Evolutionary conservation across 2,113 vertebrate genomes (phyloP), one percentile per base, ranked within the genome.

Genomic region (Oplegnathus fasciatus): DNA sequence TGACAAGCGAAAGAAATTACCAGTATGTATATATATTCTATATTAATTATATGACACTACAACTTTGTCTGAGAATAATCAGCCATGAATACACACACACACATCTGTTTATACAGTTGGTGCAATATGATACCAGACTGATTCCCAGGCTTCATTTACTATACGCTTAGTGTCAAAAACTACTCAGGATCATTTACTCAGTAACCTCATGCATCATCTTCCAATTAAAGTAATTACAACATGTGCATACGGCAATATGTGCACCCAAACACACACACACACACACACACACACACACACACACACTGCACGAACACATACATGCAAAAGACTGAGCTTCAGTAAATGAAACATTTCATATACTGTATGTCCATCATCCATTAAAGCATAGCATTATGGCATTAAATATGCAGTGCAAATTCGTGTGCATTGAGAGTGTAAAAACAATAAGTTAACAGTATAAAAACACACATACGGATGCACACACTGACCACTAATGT

Each of bases 51-150:
- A 20, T 48, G 28, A 26, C 8, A 30, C 6, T 20, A 48, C 9
- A 26, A 44, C 5, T 32, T 66, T 2, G 71, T 71, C 44, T 17
- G 42, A 54, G 2, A 18, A 37, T 26, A 69, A 76, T 46, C 60
- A 72, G 30, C 28, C 28, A 37, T 13, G 5, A 18, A 50, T 9
- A 26, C 60, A 67, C 40, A 65, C 18, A 74, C 83, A 74, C 18
- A 74, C 83, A 74, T 30, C 61, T 76, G 77, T 70, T 64, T 4
- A 24, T 34, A 70, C 72, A 65, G 72, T 57, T 66, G 72, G 72
- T 52, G 84, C 14, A 22, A 22, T 46, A 24, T 20, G 26, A 66
- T 48, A 26, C 50, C 65, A 76, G 55, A 17, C 22, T 32, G 72
- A 66, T 44, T 52, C 32, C 14, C 40, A 40, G 20, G 58, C 66